Conservation (phyloP, 2,888 invertebrate genomes). For the Timema podura region DNA sequence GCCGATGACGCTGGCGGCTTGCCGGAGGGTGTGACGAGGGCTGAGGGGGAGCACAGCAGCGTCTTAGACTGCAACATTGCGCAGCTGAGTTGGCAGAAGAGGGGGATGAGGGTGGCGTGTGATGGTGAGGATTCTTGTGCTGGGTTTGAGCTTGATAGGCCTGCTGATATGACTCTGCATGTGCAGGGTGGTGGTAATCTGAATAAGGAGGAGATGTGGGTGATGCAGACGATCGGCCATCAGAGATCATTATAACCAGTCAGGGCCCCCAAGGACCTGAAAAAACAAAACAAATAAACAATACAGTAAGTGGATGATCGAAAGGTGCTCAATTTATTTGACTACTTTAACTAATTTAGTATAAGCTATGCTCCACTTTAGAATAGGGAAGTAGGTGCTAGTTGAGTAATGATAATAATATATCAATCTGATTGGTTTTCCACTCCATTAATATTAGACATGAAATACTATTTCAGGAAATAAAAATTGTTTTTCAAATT, state of each 20-base stretch:
- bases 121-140: constrained; percentile 7
- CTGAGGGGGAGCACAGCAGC: constrained; percentile 18
- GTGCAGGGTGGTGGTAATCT: constrained; percentile 18
- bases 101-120: constrained; percentile 22
- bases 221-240: constrained; percentile 18
- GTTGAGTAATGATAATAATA: not conserved
- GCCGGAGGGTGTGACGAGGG: too few relatives aligned
- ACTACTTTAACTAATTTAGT: not conserved
- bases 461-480: too few relatives aligned
- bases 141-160: not conserved
- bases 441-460: too few relatives aligned
- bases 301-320: too few relatives aligned
- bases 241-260: constrained; percentile 15
- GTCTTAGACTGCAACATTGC: constrained; percentile 13
- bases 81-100: constrained; percentile 22
- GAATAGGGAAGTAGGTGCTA: not conserved
- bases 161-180: constrained; percentile 13
- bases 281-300: not conserved
- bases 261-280: constrained; percentile 1
- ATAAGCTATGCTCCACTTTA: not conserved
- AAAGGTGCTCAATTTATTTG: too few relatives aligned
- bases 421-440: too few relatives aligned
- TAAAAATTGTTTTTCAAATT: too few relatives aligned
- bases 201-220: constrained; percentile 13
- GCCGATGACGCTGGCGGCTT: constrained; percentile 14